These are phyloP conservation scores for Chromis chromis DNA, from an alignment of 2,797 vertebrate genomes.

Conservation along the genomic window DNA sequence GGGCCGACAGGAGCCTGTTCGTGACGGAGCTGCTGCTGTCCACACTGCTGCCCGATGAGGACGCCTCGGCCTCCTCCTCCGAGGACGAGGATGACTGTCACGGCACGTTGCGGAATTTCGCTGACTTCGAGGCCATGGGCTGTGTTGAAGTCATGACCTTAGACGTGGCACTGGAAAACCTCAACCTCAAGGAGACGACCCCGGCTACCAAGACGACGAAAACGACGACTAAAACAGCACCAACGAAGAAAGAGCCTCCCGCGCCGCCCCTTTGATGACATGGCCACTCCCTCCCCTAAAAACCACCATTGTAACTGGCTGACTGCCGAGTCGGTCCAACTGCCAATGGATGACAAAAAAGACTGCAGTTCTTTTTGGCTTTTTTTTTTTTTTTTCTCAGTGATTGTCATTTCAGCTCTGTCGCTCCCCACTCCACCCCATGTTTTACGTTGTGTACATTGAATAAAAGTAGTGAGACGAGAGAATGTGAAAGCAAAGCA, in stretches of 20 bases:
- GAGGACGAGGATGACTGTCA: conserved; percentile 92
- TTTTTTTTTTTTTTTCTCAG: conserved; percentile 88
- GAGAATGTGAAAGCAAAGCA: conserved; percentile 88
- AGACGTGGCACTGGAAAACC: conserved; percentile 99
- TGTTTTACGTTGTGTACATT: conserved; percentile 98
- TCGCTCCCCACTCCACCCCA: conserved; percentile 82
- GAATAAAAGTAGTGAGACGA: conserved; percentile 87
- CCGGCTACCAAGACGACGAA: conserved; percentile 80
- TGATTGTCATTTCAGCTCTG: conserved; percentile 99
- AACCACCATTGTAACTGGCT: conserved; percentile 73
- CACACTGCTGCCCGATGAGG: conserved; percentile 95
- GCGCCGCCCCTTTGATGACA: conserved; percentile 98
- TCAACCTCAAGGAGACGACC: conserved; percentile 96
- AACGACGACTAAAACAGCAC: conserved; percentile 83
- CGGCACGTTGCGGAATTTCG: conserved; percentile 89
- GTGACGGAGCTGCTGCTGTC: conserved; percentile 98
- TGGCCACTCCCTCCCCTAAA: conserved; percentile 73
- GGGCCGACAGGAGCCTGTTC: conserved; percentile 95
- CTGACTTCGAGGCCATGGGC: conserved; percentile 98
- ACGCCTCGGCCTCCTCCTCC: conserved; percentile 80
- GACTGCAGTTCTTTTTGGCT: conserved; percentile 85
- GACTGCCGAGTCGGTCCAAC: conserved; percentile 68
- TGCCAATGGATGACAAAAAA: conserved; percentile 82
- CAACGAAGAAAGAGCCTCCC: conserved; percentile 93
- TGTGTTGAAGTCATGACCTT: conserved; percentile 99